Evolutionary conservation across 2,113 vertebrate species (phyloP).

Genomic region (Haliaeetus leucogaster): DNA sequence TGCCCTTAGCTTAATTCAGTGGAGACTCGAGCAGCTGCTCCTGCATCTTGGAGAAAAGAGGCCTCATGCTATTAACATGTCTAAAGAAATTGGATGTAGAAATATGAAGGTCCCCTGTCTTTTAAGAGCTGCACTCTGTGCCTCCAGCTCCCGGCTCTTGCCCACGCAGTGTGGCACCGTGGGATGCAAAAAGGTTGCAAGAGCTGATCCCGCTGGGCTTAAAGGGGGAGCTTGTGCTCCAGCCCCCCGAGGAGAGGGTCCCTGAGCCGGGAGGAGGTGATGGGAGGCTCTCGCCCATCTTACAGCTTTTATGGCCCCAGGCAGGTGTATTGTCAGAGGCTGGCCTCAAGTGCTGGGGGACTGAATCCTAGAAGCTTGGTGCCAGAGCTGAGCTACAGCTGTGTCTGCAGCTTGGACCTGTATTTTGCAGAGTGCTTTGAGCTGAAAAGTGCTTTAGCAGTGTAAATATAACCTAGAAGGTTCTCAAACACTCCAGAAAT

Average conservation of each 20-base stretch:
- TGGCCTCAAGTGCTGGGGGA: background rate
- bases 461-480: background rate
- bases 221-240: background rate
- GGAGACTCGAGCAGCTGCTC: slow-evolving; percentile 20
- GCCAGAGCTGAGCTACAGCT: slow-evolving; percentile 2
- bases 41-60: background rate
- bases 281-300: background rate
- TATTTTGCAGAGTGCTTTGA: background rate
- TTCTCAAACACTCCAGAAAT: slow-evolving; percentile 6
- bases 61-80: background rate
- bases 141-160: background rate
- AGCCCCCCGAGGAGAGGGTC: background rate
- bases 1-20: slow-evolving; percentile 32
- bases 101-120: background rate
- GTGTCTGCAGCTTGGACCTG: background rate
- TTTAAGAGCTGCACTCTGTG: background rate
- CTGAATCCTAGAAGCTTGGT: background rate
- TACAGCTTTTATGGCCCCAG: rapidly evolving
- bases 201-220: background rate
- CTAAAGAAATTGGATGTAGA: slow-evolving; percentile 27
- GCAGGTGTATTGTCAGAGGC: background rate
- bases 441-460: background rate
- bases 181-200: background rate
- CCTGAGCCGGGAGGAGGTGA: background rate
- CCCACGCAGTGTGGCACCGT: rapidly evolving